Evolutionary conservation across 1,140 invertebrate species (phyloP), one percentile per base, ranked within the genome.

Genomic region (Atta cephalotes): DNA sequence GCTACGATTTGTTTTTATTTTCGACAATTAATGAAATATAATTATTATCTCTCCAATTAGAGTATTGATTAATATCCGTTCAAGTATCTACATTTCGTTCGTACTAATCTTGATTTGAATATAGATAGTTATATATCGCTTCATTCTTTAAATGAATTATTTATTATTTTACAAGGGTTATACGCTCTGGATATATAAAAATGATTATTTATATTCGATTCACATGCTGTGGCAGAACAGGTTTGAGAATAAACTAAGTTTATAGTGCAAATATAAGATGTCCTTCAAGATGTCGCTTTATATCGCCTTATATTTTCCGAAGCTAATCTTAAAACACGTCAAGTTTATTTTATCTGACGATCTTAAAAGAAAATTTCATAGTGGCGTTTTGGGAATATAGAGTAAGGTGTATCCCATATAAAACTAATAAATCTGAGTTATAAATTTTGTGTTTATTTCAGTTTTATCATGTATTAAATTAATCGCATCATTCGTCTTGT

Each of bases 251-350:
- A 71, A 82, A 72, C 58, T 72, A 18, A 82, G 35, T 31, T 68
- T 53, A 35, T 35, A 60, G 79, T 60, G 53, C 35, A 71, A 71
- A 66, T 39, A 70, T 72, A 72, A 71, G 66, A 72, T 56, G 77
- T 80, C 62, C 77, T 80, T 80, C 79, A 62, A 71, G 53, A 31
- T 58, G 80, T 82, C 56, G 28, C 25, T 18, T 72, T 72, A 72
- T 60, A 60, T 72, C 79, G 66, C 14, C 31, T 35, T 35, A 35
- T 35, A 14, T 31, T 51, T 79, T 63, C 12, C 14, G 18, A 31
- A 82, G 35, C 12, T 82, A 49, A 72, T 82, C 68, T 74, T 72
- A 49, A 82, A 72, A 45, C 25, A 72, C 25, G 35, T 82, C 79
- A 74, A 35, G 80, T 72, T 74, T 72, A 82, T 72, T 53, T 72